These are phyloP conservation scores for Brachyhypopomus gauderio DNA, from an alignment of 2,113 vertebrate genomes.

Conservation along the genomic window DNA sequence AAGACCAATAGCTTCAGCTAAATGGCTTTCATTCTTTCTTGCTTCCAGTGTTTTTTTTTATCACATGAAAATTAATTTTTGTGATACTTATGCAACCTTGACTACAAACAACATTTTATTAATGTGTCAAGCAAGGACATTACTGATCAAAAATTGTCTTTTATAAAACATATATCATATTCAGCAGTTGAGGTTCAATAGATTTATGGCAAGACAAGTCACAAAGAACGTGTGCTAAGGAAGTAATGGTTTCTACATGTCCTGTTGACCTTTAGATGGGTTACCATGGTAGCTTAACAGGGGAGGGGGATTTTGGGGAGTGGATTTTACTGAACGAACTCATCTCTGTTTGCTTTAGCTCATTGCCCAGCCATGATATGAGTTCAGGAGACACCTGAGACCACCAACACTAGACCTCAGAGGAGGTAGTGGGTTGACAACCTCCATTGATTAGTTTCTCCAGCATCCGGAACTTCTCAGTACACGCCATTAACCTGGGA, in stretches of 20 bases:
- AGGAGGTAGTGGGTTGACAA: slow-evolving; percentile 69
- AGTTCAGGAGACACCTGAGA: slow-evolving; percentile 71
- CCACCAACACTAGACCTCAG: slow-evolving; percentile 64
- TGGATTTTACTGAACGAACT: slow-evolving; percentile 42
- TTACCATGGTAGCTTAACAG: slow-evolving; percentile 46
- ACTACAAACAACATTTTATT: neutral
- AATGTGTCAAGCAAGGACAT: neutral
- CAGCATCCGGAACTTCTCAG: slow-evolving; percentile 71
- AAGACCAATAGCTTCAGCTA: slow-evolving; percentile 80
- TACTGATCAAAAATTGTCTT: neutral
- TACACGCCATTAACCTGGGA: slow-evolving; percentile 70
- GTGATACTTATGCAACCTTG: slow-evolving; percentile 62
- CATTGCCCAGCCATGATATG: slow-evolving; percentile 74
- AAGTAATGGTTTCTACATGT: slow-evolving; percentile 21
- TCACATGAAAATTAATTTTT: slow-evolving; percentile 68
- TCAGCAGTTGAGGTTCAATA: no score
- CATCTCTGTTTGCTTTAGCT: slow-evolving; percentile 68
- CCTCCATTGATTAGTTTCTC: slow-evolving; percentile 75
- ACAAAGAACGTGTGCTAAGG: slow-evolving; percentile 1
- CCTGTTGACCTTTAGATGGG: neutral
- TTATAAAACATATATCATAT: no score
- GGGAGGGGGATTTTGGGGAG: slow-evolving; percentile 9
- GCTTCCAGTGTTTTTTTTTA: slow-evolving; percentile 67
- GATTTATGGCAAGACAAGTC: slow-evolving; percentile 13
- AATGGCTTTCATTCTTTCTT: slow-evolving; percentile 66